These are phyloP conservation scores for Anableps anableps DNA, from an alignment of 2,797 vertebrate species.

Conservation along the genomic window DNA sequence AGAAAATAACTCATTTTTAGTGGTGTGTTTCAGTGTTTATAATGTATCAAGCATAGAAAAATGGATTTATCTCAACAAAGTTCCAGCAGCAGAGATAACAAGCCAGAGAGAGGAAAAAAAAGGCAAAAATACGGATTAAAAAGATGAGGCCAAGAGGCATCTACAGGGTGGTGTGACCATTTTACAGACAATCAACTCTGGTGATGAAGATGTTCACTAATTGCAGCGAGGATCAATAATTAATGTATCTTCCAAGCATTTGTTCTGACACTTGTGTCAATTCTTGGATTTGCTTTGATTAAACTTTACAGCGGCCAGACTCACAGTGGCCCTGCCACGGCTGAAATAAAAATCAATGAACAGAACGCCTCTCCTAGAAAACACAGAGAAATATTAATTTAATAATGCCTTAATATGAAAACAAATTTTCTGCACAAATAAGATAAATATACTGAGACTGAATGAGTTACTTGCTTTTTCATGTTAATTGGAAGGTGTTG, in stretches of 20 bases:
- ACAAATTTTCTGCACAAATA: slow-evolving; percentile 10
- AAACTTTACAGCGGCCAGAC: slow-evolving; percentile 47
- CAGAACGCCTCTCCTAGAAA: slow-evolving; percentile 40
- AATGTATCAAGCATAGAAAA: slow-evolving; percentile 3
- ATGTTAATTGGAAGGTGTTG: slow-evolving; percentile 17
- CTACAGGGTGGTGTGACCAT: not conserved
- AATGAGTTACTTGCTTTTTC: slow-evolving; percentile 5
- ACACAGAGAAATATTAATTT: slow-evolving; percentile 27
- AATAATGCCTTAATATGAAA: slow-evolving; percentile 21
- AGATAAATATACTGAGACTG: slow-evolving; percentile 4
- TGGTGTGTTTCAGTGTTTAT: not conserved
- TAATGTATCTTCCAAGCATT: slow-evolving; percentile 46
- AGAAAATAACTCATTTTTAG: no score
- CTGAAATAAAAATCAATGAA: slow-evolving; percentile 61
- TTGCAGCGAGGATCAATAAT: slow-evolving; percentile 44
- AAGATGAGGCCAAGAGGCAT: not conserved
- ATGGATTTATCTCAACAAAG: not conserved
- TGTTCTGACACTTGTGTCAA: slow-evolving; percentile 55
- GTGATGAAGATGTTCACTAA: slow-evolving; percentile 40
- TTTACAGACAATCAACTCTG: slow-evolving; percentile 41
- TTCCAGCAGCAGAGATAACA: not conserved
- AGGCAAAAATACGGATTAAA: not conserved
- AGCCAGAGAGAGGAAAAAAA: not conserved
- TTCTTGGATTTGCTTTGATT: slow-evolving; percentile 47
- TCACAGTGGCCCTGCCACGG: slow-evolving; percentile 27